Evolutionary conservation across 2,888 invertebrate genomes (phyloP), one percentile per base, ranked within the genome.

Genomic region (Dryobota labecula): DNA sequence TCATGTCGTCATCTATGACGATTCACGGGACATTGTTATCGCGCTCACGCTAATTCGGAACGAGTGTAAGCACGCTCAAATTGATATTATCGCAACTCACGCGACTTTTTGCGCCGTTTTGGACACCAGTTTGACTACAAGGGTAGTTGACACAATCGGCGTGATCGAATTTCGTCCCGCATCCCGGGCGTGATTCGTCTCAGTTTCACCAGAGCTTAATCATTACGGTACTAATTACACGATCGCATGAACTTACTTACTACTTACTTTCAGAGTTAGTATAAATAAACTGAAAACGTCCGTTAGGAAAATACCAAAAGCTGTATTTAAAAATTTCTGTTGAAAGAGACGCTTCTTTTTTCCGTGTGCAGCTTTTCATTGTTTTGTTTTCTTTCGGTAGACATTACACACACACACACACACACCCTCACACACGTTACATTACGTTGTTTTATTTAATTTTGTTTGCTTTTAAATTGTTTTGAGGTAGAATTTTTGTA

Each of bases 241-340:
- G 15, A 45, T 33, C n/a, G 20, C n/a, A 9, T 38, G 27, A 33
- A 49, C 47, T n/a, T n/a, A 41, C 56, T 62, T 27, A 30, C n/a
- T n/a, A n/a, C n/a, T n/a, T 36, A 64, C 41, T 33, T 11, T 30
- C n/a, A 41, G n/a, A 60, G 38, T 11, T 24, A 15, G n/a, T 38
- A 27, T 18, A 45, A 38, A 30, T 30, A 30, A 38, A 45, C 27
- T 38, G 30, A 38, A 53, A 72, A 30, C 2, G 18, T 24, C 30
- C 15, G 24, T 41, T 54, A 38, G 38, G 45, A 47, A 54, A 73
- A 62, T 54, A 73, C 61, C 38, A 62, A 58, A 43, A 13, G 24
- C 13, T 47, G 24, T 70, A 33, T 45, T 36, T 18, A 70, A 38
- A 18, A 41, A n/a, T n/a, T n/a, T n/a, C 30, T 36, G 53, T 15